Evolutionary conservation across 1,140 invertebrate species (phyloP).

Genomic region (Drosophila subpulchrella): DNA sequence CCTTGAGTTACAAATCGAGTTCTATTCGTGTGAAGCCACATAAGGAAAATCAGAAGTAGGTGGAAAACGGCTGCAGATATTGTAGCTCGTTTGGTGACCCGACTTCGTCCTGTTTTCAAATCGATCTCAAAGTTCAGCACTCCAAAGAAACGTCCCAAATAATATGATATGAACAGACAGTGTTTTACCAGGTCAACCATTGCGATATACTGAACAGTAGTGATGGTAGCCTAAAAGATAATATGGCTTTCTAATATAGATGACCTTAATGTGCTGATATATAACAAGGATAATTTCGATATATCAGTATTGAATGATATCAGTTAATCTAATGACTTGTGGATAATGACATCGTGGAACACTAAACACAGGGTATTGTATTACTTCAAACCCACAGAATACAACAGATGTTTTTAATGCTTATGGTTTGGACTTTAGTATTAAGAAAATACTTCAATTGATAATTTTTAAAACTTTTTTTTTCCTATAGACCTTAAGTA

Average conservation of each 20-base stretch:
- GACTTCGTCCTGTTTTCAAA: constrained; percentile 12
- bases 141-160: constrained; percentile 34
- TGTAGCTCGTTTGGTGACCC: constrained; percentile 11
- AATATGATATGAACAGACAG: constrained; percentile 27
- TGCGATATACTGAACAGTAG: constrained; percentile 6
- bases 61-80: constrained; percentile 39
- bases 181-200: constrained; percentile 16
- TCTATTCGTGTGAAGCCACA: background rate
- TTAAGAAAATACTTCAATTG: too few relatives aligned
- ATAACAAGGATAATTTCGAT: background rate
- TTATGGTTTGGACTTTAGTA: too few relatives aligned
- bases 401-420: too few relatives aligned
- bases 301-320: background rate
- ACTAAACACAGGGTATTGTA: too few relatives aligned
- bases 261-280: constrained; percentile 19
- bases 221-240: too few relatives aligned
- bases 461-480: too few relatives aligned
- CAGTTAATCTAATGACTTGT: too few relatives aligned
- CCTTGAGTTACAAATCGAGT: background rate
- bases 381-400: too few relatives aligned
- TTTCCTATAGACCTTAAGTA: too few relatives aligned
- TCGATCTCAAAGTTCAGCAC: constrained; percentile 55
- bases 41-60: background rate
- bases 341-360: too few relatives aligned
- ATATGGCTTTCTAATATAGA: background rate